Base-by-base conservation (phyloP, 2,888 invertebrate species). In the Calliphora vomitoria region DNA sequence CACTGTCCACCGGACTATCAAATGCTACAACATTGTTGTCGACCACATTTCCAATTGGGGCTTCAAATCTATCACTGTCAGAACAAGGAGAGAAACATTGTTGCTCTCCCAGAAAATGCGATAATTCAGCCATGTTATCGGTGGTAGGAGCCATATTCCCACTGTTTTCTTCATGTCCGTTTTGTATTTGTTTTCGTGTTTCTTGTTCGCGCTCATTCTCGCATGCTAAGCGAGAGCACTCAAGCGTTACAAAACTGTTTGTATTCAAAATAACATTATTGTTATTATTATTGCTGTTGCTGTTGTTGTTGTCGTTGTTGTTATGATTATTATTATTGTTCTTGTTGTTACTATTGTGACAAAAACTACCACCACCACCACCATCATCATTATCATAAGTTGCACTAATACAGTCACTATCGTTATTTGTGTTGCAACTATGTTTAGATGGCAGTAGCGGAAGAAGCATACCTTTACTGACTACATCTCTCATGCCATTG, bases 141-240 rank as follows among this genome's bases (percentile, higher is more conserved):
- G 18, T 20, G 25, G 60, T 60, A 50, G 38, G 11, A 41, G 18
- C 60, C 47, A 78, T 53, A 71, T 81, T 76, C 35, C 55, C 87
- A 69, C 58, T 47, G 69, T 35, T 84, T 71, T 75, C 20, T 71
- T 75, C 31, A 84, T 79, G 79, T 85, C 81, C 79, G 69, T 82
- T 88, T 85, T 85, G 85, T 47, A 88, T 64, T 38, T 66, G 82
- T 11, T 80, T 71, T 53, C 68, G 75, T n/a, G 75, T 64, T 31
- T 82, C 68, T n/a, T 66, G 80, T 83, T 66, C 74, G 66, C 84
- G 72, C 79, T 84, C 78, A 80, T 75, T 69, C 80, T 87, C 81
- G 84, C 87, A 78, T 84, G 81, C 74, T 87, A 72, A 84, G 71
- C 38, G 72, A 44, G 89, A 78, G 90, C 89, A 88, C 86, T 88